Base-by-base conservation (phyloP, 2,888 invertebrate species). In the Torymus texanus region DNA sequence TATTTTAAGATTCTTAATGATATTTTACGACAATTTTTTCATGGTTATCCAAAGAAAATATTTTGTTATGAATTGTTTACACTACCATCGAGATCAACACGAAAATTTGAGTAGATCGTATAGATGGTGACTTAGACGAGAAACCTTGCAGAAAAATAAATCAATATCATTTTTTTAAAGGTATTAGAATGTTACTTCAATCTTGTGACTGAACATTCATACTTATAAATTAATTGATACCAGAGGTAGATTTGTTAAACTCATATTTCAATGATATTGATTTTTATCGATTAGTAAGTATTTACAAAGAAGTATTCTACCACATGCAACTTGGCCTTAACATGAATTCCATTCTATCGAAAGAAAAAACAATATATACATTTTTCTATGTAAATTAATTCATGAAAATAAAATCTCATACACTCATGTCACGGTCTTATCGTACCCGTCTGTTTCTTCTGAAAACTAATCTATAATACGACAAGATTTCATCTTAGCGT, bases 21-120 rank as follows among this genome's bases (percentile, higher is more conserved):
- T 41, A 8, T 41, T 41, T 0, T 41, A 41, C 41, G 41, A 41
- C 8, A 41, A 41, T 41, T 41, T 8, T 5, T 41, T 41, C 2
- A 41, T 41, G 41, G 41, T 41, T 41, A 41, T 41, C 8, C 41
- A 41, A 41, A 41, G 5, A 41, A 41, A 41, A 5, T 41, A 41
- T 41, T 41, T 41, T 41, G 10, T 66, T 21, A 21, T 18, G 50
- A 18, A 66, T 29, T 53, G 13, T 50, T 16, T 53, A 53, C 41
- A 2, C 8, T 18, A 12, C 55, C 5, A 10, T 68, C 16, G 53
- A 62, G 21, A 56, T 56, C 41, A 78, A 75, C 81, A 78, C 78
- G 81, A 81, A 81, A 81, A 81, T 81, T 81, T 81, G 81, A 81
- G 81, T 75, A 81, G 81, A 81, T 78, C 80, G 80, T 58, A 55